Base-by-base conservation (phyloP, 2,888 invertebrate species). In the Herminia tarsipennalis region DNA sequence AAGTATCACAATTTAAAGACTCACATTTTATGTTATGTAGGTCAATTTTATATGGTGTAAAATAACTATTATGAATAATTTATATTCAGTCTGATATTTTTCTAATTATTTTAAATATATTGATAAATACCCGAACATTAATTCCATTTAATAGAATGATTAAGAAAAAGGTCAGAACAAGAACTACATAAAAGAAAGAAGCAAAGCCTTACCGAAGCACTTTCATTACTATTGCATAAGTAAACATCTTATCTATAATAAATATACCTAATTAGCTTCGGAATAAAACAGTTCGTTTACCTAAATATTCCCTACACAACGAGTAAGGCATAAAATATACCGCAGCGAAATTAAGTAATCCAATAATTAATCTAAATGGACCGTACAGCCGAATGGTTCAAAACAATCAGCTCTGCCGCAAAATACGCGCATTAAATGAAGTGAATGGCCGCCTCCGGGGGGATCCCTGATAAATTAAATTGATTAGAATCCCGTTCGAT, bases 381-480 rank as follows among this genome's bases (percentile, higher is more conserved):
- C 87, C 88, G 88, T 88, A 88, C 87, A 90, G 83, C 83, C 85
- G 90, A 90, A 89, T 90, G 91, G 88, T 90, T 90, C 88, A 90
- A 91, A 91, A 91, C 91, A 91, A 91, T 91, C 90, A 88, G 86
- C 86, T 83, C 81, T 77, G 84, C 90, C 90, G 86, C 91, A 91
- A 91, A 91, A 90, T 90, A 91, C 90, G 88, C 89, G 91, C 90
- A 90, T 89, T 91, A 91, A 91, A 91, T 89, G 91, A 91, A 91
- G 88, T 89, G 90, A 90, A 91, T 89, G 87, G 88, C 85, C 80
- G 88, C 88, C 89, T 88, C 88, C 67, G 76, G 89, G 63, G 84
- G 88, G 89, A 90, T 87, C 87, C 88, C 88, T 83, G 91, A 91
- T 91, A 91, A 91, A 91, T 91, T 91, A 91, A 91, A 91, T 90